phyloP scores from a whole-genome alignment of 2,113 vertebrate genomes.

The Poicephalus meyeri region DNA sequence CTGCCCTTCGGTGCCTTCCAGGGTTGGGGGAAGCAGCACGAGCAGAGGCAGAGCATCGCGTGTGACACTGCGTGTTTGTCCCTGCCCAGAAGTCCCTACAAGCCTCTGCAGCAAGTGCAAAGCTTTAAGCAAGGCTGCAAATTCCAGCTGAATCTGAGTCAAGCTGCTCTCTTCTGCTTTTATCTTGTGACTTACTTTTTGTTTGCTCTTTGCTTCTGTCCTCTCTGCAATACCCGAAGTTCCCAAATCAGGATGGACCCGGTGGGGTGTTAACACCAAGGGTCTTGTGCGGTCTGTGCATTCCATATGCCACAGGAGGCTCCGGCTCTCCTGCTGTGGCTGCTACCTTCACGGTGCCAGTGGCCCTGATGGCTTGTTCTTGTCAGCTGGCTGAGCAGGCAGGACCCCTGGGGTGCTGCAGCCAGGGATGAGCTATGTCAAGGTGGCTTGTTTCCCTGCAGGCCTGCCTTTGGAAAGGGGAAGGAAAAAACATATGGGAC shows the following conservation, averaged over 20 bases:
- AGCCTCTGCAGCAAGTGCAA: rapidly evolving
- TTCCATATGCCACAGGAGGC: rapidly evolving
- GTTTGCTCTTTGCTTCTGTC: not conserved
- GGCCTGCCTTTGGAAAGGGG: not conserved
- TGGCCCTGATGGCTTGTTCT: not conserved
- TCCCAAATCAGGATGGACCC: not conserved
- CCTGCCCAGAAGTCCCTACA: not conserved
- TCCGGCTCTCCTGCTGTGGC: not conserved
- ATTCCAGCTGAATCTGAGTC: not conserved
- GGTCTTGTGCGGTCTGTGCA: rapidly evolving
- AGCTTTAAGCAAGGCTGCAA: rapidly evolving
- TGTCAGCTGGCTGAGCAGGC: not conserved
- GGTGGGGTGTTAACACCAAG: rapidly evolving
- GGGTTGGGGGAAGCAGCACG: rapidly evolving
- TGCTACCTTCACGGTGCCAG: not conserved
- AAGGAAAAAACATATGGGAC: not conserved
- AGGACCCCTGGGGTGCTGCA: not conserved
- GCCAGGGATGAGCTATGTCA: not conserved
- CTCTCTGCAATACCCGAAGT: rapidly evolving
- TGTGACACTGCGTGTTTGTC: rapidly evolving
- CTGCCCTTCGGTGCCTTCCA: not conserved
- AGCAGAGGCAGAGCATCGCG: rapidly evolving
- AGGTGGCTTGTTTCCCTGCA: not conserved
- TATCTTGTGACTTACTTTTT: not conserved
- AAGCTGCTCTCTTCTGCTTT: not conserved